Evolutionary conservation across 1,140 invertebrate species (phyloP).

Genomic region (Bombus ignitus): DNA sequence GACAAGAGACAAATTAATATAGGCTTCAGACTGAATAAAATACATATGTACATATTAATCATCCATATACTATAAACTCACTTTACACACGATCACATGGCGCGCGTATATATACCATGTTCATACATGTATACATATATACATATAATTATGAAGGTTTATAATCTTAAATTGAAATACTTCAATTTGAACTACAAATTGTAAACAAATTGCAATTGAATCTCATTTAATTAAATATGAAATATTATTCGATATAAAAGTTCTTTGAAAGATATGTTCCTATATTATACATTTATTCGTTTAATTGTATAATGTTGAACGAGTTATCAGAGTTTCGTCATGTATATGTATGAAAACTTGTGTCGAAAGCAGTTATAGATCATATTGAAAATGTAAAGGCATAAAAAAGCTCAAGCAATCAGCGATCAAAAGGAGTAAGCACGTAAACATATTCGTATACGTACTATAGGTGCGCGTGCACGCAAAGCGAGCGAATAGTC

Average conservation of each 20-base stretch:
- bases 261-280: neutral
- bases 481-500: neutral
- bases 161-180: neutral
- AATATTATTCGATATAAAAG: neutral
- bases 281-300: neutral
- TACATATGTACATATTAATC: neutral
- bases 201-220: too few relatives aligned
- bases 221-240: neutral
- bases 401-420: neutral
- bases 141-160: neutral
- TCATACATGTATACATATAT: neutral
- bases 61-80: neutral
- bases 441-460: slow-evolving; percentile 28
- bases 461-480: slow-evolving; percentile 28
- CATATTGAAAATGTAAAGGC: neutral
- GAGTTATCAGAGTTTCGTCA: neutral
- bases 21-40: neutral
- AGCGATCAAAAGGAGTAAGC: neutral
- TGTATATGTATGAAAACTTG: neutral
- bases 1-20: neutral
- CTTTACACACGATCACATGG: neutral
- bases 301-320: neutral
- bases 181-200: neutral
- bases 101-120: neutral
- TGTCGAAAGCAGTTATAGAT: neutral